Evolutionary conservation across 2,888 invertebrate genomes (phyloP).

Genomic region (Sphaerophoria taeniata): DNA sequence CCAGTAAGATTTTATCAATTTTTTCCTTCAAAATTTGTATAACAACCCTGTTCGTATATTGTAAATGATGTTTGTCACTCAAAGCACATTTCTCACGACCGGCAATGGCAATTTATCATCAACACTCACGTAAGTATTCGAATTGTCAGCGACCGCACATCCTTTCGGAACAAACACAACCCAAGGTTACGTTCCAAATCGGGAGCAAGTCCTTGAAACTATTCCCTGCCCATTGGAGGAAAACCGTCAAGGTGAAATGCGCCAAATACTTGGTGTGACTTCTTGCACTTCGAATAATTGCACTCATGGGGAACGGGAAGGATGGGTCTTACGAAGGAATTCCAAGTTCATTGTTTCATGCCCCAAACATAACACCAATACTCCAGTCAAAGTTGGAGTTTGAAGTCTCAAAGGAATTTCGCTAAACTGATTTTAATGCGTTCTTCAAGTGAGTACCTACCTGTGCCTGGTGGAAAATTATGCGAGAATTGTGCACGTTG

Average conservation of each 20-base stretch:
- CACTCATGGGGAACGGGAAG: constrained; percentile 12
- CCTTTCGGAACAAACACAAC: neutral
- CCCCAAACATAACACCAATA: neutral
- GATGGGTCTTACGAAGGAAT: constrained; percentile 11
- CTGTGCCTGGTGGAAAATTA: constrained; percentile 47
- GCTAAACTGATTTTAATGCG: constrained; percentile 51
- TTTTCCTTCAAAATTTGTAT: neutral
- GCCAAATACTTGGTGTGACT: constrained; percentile 25
- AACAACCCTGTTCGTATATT: constrained; percentile 10
- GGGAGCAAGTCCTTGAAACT: neutral
- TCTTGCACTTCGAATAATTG: constrained; percentile 36
- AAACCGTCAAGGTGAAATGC: constrained; percentile 1
- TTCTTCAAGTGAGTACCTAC: constrained; percentile 19
- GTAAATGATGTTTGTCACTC: constrained; percentile 24
- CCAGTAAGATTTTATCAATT: too few species aligned
- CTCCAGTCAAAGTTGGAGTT: neutral
- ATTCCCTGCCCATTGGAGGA: neutral
- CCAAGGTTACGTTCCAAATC: constrained; percentile 28
- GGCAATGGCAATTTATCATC: constrained; percentile 57
- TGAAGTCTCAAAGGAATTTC: constrained; percentile 34
- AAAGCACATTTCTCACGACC: constrained; percentile 21
- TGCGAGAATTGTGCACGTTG: constrained; percentile 35
- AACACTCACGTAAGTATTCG: constrained; percentile 40
- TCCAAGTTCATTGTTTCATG: constrained; percentile 30
- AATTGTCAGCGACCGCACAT: constrained; percentile 44